Evolutionary conservation across 2,888 invertebrate species (phyloP), one percentile per base, ranked within the genome.

Genomic region (Ernsta delagoae): DNA sequence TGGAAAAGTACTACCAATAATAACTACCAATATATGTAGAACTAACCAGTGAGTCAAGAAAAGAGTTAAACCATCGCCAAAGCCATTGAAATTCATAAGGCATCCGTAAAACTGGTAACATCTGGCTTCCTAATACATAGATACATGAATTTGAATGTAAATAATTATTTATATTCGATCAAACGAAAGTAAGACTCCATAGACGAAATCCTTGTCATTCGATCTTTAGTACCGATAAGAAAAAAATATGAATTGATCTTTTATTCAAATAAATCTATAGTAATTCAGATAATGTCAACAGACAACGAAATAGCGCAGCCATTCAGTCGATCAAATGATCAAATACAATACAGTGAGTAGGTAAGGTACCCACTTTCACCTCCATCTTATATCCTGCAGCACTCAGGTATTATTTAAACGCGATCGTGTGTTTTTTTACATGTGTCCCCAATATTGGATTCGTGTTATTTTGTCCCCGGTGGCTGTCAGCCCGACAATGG

Each of bases 401-500:
- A 45, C 45, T 24, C 31, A 41, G 45, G 61, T 56, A 67, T 62
- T 67, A 67, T 66, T 62, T 50, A 4, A 54, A 53, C 53, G 60
- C 60, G 43, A 60, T 60, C 16, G 50, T 31, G 31, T 60, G 67
- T 61, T 67, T 67, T 41, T 67, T 61, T 67, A 67, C 67, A 67
- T 61, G 54, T 67, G 67, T 67, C 67, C 67, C 67, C 67, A 56
- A 66, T 67, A 67, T 67, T 45, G 61, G 61, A 67, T 45, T 61
- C 61, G 48, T 62, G 62, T 68, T 68, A 67, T 62, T 68, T 62
- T 71, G 77, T 75, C 75, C 74, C 76, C 70, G 70, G 59, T 59
- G 72, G 70, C 69, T 75, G 78, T 74, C 78, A 76, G 71, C 73
- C 60, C 73, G 79, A 78, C 80, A 80, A 88, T 87, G 86, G 83